phyloP scores from a whole-genome alignment of 2,797 vertebrate genomes.

The Sarcophilus harrisii region DNA sequence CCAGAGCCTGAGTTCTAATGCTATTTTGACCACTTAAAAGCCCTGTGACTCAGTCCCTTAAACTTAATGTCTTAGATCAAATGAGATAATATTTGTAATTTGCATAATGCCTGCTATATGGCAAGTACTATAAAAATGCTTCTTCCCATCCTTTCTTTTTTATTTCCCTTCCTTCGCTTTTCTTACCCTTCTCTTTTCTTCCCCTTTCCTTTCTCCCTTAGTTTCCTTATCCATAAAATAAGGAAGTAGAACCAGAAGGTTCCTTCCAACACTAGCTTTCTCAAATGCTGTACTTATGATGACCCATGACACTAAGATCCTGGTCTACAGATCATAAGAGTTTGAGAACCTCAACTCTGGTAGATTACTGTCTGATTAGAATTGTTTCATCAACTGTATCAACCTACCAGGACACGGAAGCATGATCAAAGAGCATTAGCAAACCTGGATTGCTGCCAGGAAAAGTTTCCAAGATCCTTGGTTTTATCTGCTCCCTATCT shows the following conservation, averaged over 20 bases:
- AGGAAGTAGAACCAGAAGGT: background rate
- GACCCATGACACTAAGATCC: background rate
- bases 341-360: background rate
- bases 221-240: background rate
- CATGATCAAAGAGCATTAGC: conserved; percentile 39
- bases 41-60: background rate
- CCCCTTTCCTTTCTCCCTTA: background rate
- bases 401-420: background rate
- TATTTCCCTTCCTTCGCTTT: background rate
- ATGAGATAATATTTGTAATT: background rate
- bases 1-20: background rate
- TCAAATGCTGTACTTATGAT: background rate
- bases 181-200: background rate
- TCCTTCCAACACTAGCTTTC: background rate
- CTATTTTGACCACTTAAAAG: background rate
- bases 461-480: conserved; percentile 62
- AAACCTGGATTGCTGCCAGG: conserved; percentile 69
- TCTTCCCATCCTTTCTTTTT: background rate
- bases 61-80: background rate
- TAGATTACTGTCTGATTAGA: background rate
- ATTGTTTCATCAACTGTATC: background rate
- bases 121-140: background rate
- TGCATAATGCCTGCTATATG: background rate
- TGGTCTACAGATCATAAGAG: background rate
- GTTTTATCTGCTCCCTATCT: conserved; percentile 46